These are phyloP conservation scores for Haplotaxodon microlepis DNA, from an alignment of 2,113 vertebrate genomes.

Conservation along the genomic window DNA sequence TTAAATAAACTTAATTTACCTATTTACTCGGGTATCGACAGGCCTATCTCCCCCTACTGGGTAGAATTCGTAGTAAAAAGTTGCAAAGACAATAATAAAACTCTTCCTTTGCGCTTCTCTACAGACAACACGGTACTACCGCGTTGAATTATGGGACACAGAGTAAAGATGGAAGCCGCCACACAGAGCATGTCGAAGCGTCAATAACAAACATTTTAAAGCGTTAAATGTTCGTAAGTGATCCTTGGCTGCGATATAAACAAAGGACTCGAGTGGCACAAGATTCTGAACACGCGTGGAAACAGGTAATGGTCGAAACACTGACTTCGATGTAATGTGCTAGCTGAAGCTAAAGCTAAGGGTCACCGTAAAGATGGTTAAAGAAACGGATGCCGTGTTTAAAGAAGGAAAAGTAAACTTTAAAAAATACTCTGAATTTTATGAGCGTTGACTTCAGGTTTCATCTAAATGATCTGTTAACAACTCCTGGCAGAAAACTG, in stretches of 20 bases:
- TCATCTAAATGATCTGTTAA: background rate
- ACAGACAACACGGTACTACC: background rate
- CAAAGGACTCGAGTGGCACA: background rate
- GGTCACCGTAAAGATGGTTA: background rate
- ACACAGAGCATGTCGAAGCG: background rate
- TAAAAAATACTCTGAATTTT: background rate
- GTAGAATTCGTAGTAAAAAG: background rate
- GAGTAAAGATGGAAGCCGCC: constrained; percentile 43
- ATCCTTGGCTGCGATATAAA: background rate
- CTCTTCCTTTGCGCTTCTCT: background rate
- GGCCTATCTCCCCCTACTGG: background rate
- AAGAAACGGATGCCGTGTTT: background rate
- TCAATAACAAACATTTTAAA: background rate
- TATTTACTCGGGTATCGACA: background rate
- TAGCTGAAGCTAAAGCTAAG: constrained; percentile 25
- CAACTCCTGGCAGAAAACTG: background rate
- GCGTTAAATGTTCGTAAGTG: background rate
- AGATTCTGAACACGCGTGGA: background rate
- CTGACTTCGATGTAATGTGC: background rate
- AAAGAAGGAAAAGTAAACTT: background rate
- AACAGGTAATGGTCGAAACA: constrained; percentile 3
- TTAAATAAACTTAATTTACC: background rate
- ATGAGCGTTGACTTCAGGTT: background rate
- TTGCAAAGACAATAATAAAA: background rate
- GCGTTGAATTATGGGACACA: constrained; percentile 58